Base-by-base conservation (phyloP, 2,797 vertebrate genomes). In the Tapirus indicus region DNA sequence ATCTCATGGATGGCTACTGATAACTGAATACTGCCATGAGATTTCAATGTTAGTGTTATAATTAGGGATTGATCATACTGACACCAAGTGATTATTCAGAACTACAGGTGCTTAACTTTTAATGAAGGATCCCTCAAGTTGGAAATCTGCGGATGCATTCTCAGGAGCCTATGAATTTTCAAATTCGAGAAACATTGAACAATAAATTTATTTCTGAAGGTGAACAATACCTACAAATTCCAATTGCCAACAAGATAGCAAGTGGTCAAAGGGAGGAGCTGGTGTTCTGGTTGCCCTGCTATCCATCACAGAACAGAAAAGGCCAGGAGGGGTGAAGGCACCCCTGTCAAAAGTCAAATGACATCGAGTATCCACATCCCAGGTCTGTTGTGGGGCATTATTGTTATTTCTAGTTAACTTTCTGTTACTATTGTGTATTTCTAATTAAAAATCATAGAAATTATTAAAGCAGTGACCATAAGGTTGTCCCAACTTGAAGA, bases 391-490 rank as follows among this genome's bases (percentile, higher is more conserved):
- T 29, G 20, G 7, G 12, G 49, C 87, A 49, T 1, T 84, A 35
- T 21, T 60, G 7, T 38, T 38, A 38, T 38, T 38, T 38, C 38
- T 38, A 38, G 38, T 38, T 38, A 38, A 38, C 38, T 38, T 38
- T 38, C 74, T 86, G 16, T 60, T 72, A 58, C 32, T 79, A 5
- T 20, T 89, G 2, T 62, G 27, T 72, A 14, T 18, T 75, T 96
- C 49, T 85, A 84, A 88, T 75, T 94, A 16, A 94, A 83, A 77
- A 64, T 80, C 35, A 83, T 38, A 68, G 20, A 82, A 94, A 96
- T 75, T 91, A 69, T 88, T 83, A 78, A 75, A 93, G 47, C 68
- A 91, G 17, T 77, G 58, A 32, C 27, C 20, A 23, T 87, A 56
- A 93, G 14, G 2, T n/a, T 78, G 5, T 75, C 86, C 7, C 38